Evolutionary conservation across 2,113 vertebrate genomes (phyloP), one percentile per base, ranked within the genome.

Genomic region (Bagarius yarrelli): DNA sequence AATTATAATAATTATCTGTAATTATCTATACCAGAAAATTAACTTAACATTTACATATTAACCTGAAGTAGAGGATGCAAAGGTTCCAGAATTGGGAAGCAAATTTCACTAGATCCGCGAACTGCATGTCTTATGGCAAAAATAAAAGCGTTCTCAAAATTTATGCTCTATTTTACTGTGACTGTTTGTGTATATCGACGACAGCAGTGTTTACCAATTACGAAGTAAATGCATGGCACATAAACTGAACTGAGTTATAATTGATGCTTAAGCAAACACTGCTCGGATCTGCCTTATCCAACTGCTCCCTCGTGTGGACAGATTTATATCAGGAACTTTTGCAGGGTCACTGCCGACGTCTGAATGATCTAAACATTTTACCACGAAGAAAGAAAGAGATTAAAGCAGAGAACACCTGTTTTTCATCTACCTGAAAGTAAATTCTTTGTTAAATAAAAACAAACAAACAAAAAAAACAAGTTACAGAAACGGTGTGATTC

Each of bases 261-360:
- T 13, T 36, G 53, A 75, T 9, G n/a, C 8, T 74, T 34, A 21
- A 15, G 8, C 36, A 40, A 59, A n/a, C 23, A 34, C 32, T 15
- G 6, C 11, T 14, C 15, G 64, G 36, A 2, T 15, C 5, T 69
- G 9, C 11, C 23, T 72, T 81, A n/a, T 63, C 44, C 15, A 52
- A 63, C 23, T 50, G 57, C 79, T 50, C 79, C 69, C 67, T 63
- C 79, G 1, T 73, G 69, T 73, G 79, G 79, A n/a, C 57, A 73
- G 32, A 73, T 32, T 50, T 50, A 61, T 50, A 30, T 16, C 19
- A 18, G 47, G 66, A 66, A 57, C 1, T 55, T 78, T 47, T 70
- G 64, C 34, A 11, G 13, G 16, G 25, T 13, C 8, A 27, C 8
- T 70, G n/a, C 3, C 3, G 30, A 63, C 27, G 12, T 60, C 59